Base-by-base conservation (phyloP, 1,140 invertebrate genomes). In the Chelonus insularis region DNA sequence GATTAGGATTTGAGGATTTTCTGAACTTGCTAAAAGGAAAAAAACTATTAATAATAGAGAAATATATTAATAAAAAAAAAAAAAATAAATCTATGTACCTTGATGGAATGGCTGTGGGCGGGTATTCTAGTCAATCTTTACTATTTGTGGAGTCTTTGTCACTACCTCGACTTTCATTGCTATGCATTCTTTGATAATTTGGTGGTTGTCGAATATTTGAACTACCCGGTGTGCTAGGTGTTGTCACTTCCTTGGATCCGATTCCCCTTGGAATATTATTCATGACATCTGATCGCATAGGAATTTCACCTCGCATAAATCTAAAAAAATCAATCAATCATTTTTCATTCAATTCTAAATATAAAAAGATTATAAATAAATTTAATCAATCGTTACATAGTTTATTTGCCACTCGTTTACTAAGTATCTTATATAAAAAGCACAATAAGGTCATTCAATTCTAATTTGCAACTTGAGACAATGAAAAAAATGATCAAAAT, bases 181-280 rank as follows among this genome's bases (percentile, higher is more conserved):
- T 93, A 73, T 90, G 89, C 86, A 92, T 93, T 64, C 92, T 84
- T 72, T 93, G 91, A 79, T 92, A 94, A 70, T 81, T 87, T 0
- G 89, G 89, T 12, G 87, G 86, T 47, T 86, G 87, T 67, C 85
- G 82, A 56, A 88, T 82, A 48, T 78, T 77, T 1, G 86, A 76
- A 57, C 75, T 88, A 9, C 86, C 82, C 1, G 86, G 85, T n/a
- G 87, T 90, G 20, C 88, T 84, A 1, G 91, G 89, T 4, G 88
- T 88, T 7, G 76, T 72, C 0, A 75, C 69, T 41, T 80, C 78
- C 51, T 80, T 81, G 6, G 76, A 57, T 11, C 63, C 71, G 12
- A 79, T 73, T 25, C 62, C 72, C 47, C 77, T 68, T 37, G 74
- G 67, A 20, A 78, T 71, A 41, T 67, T 71, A 14, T 50, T 56